phyloP scores from a whole-genome alignment of 1,140 invertebrate species.

The Paraescarpia echinospica region DNA sequence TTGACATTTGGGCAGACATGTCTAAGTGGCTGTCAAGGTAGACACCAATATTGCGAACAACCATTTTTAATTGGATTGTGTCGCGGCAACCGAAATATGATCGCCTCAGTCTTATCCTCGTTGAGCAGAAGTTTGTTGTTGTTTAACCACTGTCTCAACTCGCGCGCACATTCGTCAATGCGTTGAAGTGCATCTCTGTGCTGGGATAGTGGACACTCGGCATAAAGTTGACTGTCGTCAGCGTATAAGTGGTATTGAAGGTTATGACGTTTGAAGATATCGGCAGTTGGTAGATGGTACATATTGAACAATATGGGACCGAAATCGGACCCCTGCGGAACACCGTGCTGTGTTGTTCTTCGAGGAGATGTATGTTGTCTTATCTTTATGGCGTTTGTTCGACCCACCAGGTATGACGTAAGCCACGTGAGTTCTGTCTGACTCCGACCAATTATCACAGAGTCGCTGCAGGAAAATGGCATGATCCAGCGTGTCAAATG shows the following conservation, averaged over 20 bases:
- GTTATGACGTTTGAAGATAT: neutral
- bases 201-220: neutral
- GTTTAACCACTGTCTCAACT: neutral
- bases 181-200: neutral
- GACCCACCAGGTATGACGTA: neutral
- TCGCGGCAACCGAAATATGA: no score
- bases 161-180: neutral
- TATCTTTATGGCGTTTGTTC: neutral
- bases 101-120: neutral
- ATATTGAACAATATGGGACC: neutral
- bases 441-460: neutral
- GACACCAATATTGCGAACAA: neutral
- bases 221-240: neutral
- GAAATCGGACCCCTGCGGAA: neutral
- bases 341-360: neutral
- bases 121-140: neutral
- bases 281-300: neutral
- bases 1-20: neutral
- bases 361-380: neutral
- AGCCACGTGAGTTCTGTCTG: neutral
- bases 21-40: neutral
- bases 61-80: no score
- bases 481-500: neutral
- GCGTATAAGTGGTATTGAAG: neutral
- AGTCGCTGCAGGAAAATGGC: neutral